Percentiles rank a stretch among this genome's conserved stretches.
Evolutionary conservation across 2,113 vertebrate species (phyloP).

Genomic region (Cranoglanis bouderius): DNA sequence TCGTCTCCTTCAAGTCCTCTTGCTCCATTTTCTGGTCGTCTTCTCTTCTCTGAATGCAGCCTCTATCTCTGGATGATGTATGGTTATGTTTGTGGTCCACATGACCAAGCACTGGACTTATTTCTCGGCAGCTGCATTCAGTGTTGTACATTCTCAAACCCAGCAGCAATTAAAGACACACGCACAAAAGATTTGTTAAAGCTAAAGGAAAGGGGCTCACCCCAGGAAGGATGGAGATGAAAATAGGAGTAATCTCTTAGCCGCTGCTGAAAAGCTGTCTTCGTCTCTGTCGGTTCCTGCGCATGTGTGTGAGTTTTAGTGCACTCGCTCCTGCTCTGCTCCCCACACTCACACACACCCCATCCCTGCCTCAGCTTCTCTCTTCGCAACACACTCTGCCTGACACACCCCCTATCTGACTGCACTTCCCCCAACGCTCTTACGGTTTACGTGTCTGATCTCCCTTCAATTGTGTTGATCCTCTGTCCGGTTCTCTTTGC

Average conservation of each 20-base stretch:
- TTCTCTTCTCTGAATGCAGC: background rate
- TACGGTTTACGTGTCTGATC: slow-evolving; percentile 28
- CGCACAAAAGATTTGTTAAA: slow-evolving; percentile 20
- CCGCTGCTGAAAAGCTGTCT: slow-evolving; percentile 47
- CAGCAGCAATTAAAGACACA: slow-evolving; percentile 34
- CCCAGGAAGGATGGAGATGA: slow-evolving; percentile 36
- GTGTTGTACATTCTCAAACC: slow-evolving; percentile 16
- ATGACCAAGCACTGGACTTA: slow-evolving; percentile 45
- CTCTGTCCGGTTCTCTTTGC: slow-evolving; percentile 14
- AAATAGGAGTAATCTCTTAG: slow-evolving; percentile 52
- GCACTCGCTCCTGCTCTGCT: slow-evolving; percentile 14
- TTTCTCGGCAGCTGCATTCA: slow-evolving; percentile 2
- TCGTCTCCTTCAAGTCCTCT: background rate
- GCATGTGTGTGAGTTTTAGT: slow-evolving; percentile 42
- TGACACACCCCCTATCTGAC: slow-evolving; percentile 49
- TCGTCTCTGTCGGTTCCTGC: slow-evolving; percentile 45
- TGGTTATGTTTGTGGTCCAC: slow-evolving; percentile 23
- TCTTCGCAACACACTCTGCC: slow-evolving; percentile 21
- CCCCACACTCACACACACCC: slow-evolving; percentile 9
- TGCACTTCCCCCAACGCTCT: slow-evolving; percentile 32
- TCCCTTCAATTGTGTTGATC: slow-evolving; percentile 30
- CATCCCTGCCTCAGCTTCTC: slow-evolving; percentile 22
- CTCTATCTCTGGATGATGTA: slow-evolving; percentile 1
- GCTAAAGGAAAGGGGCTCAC: slow-evolving; percentile 50
- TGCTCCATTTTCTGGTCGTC: slow-evolving; percentile 1